Evolutionary conservation across 1,140 invertebrate genomes (phyloP).

Genomic region (Caerostris extrusa): DNA sequence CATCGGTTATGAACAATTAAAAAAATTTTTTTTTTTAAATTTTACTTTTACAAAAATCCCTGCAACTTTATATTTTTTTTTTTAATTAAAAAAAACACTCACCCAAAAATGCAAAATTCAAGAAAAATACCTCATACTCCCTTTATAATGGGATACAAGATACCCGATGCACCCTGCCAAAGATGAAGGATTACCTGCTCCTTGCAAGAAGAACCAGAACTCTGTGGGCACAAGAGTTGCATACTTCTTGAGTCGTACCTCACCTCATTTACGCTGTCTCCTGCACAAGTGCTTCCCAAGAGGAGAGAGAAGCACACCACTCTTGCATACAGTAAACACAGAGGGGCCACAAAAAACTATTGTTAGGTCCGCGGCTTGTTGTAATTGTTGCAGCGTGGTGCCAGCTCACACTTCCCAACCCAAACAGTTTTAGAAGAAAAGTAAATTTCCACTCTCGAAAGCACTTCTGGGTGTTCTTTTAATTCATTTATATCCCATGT

Average conservation of each 20-base stretch:
- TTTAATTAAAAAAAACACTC: too few species aligned
- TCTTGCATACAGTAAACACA: constrained; percentile 12
- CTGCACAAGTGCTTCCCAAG: constrained; percentile 9
- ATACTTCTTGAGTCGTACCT: not conserved
- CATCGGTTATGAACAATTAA: too few species aligned
- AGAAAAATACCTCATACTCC: too few species aligned
- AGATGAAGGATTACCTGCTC: not conserved
- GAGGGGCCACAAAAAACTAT: constrained; percentile 8
- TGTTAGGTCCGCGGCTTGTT: not conserved
- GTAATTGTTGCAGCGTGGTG: constrained; percentile 52
- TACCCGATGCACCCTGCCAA: too few species aligned
- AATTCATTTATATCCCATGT: too few species aligned
- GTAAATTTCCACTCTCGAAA: not conserved
- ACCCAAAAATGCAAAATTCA: too few species aligned
- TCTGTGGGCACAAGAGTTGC: not conserved
- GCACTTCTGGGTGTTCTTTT: too few species aligned
- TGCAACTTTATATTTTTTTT: too few species aligned
- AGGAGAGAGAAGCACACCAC: not conserved
- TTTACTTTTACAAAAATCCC: too few species aligned
- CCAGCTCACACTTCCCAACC: constrained; percentile 21
- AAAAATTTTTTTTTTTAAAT: too few species aligned
- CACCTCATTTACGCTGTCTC: not conserved
- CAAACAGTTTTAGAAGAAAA: constrained; percentile 14
- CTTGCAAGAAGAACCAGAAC: not conserved
- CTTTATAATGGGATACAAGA: too few species aligned